phyloP scores from a whole-genome alignment of 1,140 invertebrate species.

The Aporrectodea caliginosa region DNA sequence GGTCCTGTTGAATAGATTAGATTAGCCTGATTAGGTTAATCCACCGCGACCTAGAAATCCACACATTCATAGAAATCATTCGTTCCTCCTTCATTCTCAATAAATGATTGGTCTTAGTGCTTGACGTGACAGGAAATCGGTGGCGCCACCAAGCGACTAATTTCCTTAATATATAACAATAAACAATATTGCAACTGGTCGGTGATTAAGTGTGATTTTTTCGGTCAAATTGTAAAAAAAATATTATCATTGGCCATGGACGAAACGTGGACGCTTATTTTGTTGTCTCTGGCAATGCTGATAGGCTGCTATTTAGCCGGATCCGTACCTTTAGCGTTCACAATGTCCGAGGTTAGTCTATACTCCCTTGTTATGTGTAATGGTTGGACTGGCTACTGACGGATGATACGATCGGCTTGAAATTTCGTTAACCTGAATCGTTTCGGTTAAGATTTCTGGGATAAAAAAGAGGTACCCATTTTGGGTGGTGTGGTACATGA shows the following conservation, averaged over 20 bases:
- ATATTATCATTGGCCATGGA: constrained; percentile 67
- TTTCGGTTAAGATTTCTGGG: too few species aligned
- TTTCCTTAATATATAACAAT: not conserved
- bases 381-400: not conserved
- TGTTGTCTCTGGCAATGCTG: constrained; percentile 84
- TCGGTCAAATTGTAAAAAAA: not conserved
- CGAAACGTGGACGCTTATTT: constrained; percentile 72
- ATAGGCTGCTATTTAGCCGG: constrained; percentile 90
- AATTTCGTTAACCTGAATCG: too few species aligned
- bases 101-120: too few species aligned
- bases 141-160: not conserved
- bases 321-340: constrained; percentile 84
- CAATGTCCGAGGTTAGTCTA: constrained; percentile 80
- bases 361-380: not conserved
- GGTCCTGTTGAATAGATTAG: too few species aligned
- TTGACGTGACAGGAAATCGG: not conserved
- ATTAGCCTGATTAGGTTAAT: too few species aligned
- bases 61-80: too few species aligned
- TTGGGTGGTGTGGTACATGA: not conserved
- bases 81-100: too few species aligned
- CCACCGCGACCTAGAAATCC: too few species aligned
- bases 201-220: not conserved
- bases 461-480: too few species aligned
- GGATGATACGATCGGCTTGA: not conserved
- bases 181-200: not conserved